These are phyloP conservation scores for Cabera pusaria DNA, from an alignment of 2,888 invertebrate genomes.

Conservation along the genomic window DNA sequence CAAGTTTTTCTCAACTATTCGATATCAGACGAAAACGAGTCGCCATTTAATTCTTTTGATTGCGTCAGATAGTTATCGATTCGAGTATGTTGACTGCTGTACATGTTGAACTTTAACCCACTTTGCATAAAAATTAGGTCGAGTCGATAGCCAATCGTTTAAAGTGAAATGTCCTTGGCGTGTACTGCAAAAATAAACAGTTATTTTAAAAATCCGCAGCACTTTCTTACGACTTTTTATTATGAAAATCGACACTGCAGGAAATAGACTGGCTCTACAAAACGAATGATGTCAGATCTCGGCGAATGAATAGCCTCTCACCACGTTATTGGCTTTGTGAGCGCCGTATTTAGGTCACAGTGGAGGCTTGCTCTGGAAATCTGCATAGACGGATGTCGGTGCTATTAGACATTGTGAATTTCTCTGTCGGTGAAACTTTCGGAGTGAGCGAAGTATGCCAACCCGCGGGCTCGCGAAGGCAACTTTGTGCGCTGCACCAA, in stretches of 20 bases:
- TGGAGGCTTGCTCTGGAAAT: constrained; percentile 78
- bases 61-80: constrained; percentile 24
- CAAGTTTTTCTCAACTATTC: constrained; percentile 77
- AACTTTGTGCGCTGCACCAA: constrained; percentile 63
- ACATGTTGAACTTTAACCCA: constrained; percentile 26
- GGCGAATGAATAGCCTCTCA: constrained; percentile 49
- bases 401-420: constrained; percentile 78
- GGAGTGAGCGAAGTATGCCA: constrained; percentile 74
- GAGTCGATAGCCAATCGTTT: constrained; percentile 14
- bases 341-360: constrained; percentile 69
- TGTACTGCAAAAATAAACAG: constrained; percentile 10
- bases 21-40: constrained; percentile 79
- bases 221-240: constrained; percentile 4
- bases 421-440: constrained; percentile 81
- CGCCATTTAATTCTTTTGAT: constrained; percentile 54
- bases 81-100: constrained; percentile 8
- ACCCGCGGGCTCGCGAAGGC: constrained; percentile 52
- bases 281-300: constrained; percentile 36
- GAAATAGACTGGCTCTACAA: constrained; percentile 17
- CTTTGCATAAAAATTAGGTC: constrained; percentile 18
- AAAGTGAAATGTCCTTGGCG: constrained; percentile 23
- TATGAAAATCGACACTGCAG: constrained; percentile 1
- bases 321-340: constrained; percentile 58
- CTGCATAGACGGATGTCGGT: constrained; percentile 80
- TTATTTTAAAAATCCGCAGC: background rate